Evolutionary conservation across 2,797 vertebrate genomes (phyloP), one percentile per base, ranked within the genome.

Genomic region (Anabas testudineus): DNA sequence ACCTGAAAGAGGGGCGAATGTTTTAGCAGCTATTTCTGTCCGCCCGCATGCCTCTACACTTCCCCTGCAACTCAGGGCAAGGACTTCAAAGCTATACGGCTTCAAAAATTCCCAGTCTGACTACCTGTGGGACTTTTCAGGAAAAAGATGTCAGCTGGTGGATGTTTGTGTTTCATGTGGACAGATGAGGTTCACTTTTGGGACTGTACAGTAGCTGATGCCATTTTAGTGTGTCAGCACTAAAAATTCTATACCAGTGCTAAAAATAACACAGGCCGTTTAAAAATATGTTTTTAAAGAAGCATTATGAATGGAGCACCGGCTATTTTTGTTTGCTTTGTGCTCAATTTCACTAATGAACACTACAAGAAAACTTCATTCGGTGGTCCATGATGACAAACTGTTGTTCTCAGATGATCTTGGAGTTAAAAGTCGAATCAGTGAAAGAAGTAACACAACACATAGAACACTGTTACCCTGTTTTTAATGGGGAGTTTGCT

Each of bases 21-120:
- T 86, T 76, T 80, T 58, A 71, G 53, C 15, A 78, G 87, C 84
- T 91, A 93, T 92, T 93, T 88, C 61, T 74, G 87, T 85, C 76
- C 28, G 19, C 22, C 74, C 15, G 9, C 76, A 63, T 42, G 43
- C 82, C 84, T 79, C 68, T 72, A 69, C 64, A 67, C 66, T 85
- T 85, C 84, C 79, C 51, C 8, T 5, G 51, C 79, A 77, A 85
- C 81, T 69, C 12, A 28, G 60, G 70, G 22, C 1, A 18, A 65
- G 28, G 41, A 60, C 54, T 75, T 90, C 63, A 87, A 88, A 88
- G 80, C 21, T n/a, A n/a, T n/a, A 26, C 4, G 37, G 15, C 39
- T 62, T 19, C 19, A 55, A 65, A 74, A 76, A 66, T 49, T 48
- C 51, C 61, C 74, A 22, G 36, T 68, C 51, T 66, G 66, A 63